Evolutionary conservation across 2,113 vertebrate genomes (phyloP), one percentile per base, ranked within the genome.

Genomic region (Gymnarchus niloticus): DNA sequence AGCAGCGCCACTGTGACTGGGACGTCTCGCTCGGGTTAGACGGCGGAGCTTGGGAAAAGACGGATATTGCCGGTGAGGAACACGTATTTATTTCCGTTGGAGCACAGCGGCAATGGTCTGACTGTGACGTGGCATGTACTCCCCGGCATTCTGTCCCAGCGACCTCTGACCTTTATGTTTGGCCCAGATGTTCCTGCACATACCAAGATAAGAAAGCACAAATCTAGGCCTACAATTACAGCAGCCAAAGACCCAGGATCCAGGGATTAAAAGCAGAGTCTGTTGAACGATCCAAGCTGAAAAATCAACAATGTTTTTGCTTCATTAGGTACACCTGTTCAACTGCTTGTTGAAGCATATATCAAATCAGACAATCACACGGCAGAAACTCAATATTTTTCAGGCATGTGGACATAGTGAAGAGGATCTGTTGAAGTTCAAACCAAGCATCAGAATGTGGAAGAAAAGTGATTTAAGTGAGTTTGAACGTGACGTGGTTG

Each of bases 41-140:
- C 87, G 88, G 85, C 89, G 89, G 92, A 91, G 92, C 93, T 90
- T 93, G 93, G 92, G 92, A 93, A 92, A 88, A 85, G 65, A 85
- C 88, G 87, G 88, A 89, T 89, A 90, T 28, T 87, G 49, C 54
- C 59, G 57, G 88, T 88, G 86, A 90, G 91, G 91, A 92, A 91
- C 88, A 90, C 87, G 61, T 88, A 92, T 91, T 89, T 90, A 89
- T 91, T 91, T 91, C 91, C 88, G 87, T 88, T 89, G 87, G 89
- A 86, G 54, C 25, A 85, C 25, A 25, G 59, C 9, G 59, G 25
- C 59, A 8, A 7, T 1, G 0, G 57, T 3, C 57, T 25, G 8
- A 61, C 8, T 10, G n/a, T 3, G 23, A 61, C 25, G n/a, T 7
- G 25, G 56, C 1, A 8, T n/a, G 23, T n/a, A n/a, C 57, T n/a